phyloP scores from a whole-genome alignment of 2,888 invertebrate species.

The Xylota segnis region DNA sequence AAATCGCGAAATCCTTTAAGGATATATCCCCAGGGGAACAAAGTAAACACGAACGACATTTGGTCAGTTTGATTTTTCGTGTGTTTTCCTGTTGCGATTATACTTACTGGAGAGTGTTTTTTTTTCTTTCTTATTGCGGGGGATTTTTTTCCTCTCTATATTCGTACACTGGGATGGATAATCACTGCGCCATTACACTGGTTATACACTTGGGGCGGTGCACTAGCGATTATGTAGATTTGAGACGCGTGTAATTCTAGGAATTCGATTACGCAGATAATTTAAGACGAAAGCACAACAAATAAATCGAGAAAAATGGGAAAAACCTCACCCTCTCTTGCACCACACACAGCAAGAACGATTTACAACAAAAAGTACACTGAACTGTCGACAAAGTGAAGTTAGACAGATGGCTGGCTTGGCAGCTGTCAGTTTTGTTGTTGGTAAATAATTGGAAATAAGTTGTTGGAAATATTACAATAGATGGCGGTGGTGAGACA shows the following conservation, averaged over 20 bases:
- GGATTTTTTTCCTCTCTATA: constrained; percentile 26
- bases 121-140: constrained; percentile 1
- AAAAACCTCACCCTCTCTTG: constrained; percentile 60
- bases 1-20: constrained; percentile 24
- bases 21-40: constrained; percentile 40
- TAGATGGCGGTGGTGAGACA: constrained; percentile 20
- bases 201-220: constrained; percentile 7
- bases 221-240: neutral
- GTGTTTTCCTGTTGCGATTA: neutral
- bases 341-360: constrained; percentile 39
- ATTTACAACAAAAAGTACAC: constrained; percentile 62
- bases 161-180: constrained; percentile 22
- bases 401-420: constrained; percentile 67
- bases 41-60: constrained; percentile 60
- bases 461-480: neutral
- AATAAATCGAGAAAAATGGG: constrained; percentile 56
- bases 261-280: constrained; percentile 21
- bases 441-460: constrained; percentile 29
- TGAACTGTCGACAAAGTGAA: constrained; percentile 54
- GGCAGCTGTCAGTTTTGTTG: constrained; percentile 66
- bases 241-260: constrained; percentile 26
- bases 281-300: constrained; percentile 53
- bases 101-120: constrained; percentile 50
- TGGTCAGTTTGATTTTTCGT: constrained; percentile 34
- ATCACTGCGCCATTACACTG: constrained; percentile 69